These are phyloP conservation scores for Danio aesculapii DNA, from an alignment of 2,797 vertebrate genomes.

Conservation along the genomic window DNA sequence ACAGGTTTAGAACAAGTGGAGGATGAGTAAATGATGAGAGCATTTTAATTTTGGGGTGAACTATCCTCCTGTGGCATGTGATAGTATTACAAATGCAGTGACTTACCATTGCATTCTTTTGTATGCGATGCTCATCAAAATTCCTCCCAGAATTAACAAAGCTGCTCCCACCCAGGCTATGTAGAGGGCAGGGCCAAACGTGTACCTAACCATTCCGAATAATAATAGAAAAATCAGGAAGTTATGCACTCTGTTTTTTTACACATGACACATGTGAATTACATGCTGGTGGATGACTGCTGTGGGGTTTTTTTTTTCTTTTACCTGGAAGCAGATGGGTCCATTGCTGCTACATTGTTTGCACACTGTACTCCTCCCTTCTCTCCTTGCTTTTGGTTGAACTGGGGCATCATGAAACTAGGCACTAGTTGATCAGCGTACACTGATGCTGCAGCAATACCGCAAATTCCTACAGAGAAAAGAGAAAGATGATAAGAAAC, in stretches of 20 bases:
- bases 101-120: slow-evolving; percentile 78
- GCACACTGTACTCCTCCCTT: slow-evolving; percentile 35
- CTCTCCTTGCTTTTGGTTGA: slow-evolving; percentile 55
- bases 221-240: slow-evolving; percentile 28
- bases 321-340: slow-evolving; percentile 64
- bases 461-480: slow-evolving; percentile 82
- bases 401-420: slow-evolving; percentile 78
- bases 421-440: slow-evolving; percentile 92
- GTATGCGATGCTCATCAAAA: slow-evolving; percentile 89
- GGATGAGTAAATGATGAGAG: too few relatives aligned
- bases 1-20: too few relatives aligned
- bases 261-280: background rate
- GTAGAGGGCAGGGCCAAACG: slow-evolving; percentile 90
- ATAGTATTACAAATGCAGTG: slow-evolving; percentile 64
- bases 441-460: slow-evolving; percentile 87
- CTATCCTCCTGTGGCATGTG: too few relatives aligned
- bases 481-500: background rate
- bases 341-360: slow-evolving; percentile 35
- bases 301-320: background rate
- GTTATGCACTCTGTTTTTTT: slow-evolving; percentile 1
- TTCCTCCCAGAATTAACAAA: slow-evolving; percentile 84
- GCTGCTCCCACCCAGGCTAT: slow-evolving; percentile 89
- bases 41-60: too few relatives aligned
- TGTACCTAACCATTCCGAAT: slow-evolving; percentile 80
- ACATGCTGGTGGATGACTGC: background rate